Evolutionary conservation across 2,888 invertebrate species (phyloP).

Genomic region (Drosophila mimica): DNA sequence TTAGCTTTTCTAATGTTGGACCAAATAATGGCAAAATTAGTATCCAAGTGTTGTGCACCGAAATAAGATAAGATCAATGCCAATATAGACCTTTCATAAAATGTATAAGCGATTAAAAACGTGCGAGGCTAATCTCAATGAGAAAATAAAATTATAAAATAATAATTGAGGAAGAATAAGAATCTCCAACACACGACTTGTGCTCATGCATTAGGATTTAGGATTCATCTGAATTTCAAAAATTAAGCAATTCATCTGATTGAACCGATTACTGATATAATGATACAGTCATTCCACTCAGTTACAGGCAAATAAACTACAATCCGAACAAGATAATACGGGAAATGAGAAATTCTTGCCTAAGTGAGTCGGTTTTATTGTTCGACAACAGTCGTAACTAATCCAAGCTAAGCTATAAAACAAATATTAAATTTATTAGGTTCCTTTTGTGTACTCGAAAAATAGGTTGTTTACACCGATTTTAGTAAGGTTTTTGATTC

Average conservation of each 20-base stretch:
- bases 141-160: background rate
- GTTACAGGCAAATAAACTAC: background rate
- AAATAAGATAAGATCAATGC: conserved; percentile 3
- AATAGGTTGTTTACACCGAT: background rate
- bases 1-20: conserved; percentile 2
- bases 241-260: background rate
- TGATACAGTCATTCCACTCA: background rate
- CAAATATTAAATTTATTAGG: background rate
- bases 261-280: background rate
- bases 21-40: conserved; percentile 5
- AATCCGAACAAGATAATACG: background rate
- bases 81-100: background rate
- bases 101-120: background rate
- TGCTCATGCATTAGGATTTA: background rate
- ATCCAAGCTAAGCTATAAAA: no score
- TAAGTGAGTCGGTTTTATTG: background rate
- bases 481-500: no score
- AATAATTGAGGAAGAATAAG: background rate
- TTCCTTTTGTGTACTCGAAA: background rate
- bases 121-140: background rate
- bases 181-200: background rate
- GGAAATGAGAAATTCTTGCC: background rate
- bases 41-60: background rate
- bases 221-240: background rate
- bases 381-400: background rate